A percentile compares a stretch with the other conserved stretches of the same genome.
Evolutionary conservation across 2,113 vertebrate species (phyloP).

Genomic region (Phrynosoma platyrhinos): DNA sequence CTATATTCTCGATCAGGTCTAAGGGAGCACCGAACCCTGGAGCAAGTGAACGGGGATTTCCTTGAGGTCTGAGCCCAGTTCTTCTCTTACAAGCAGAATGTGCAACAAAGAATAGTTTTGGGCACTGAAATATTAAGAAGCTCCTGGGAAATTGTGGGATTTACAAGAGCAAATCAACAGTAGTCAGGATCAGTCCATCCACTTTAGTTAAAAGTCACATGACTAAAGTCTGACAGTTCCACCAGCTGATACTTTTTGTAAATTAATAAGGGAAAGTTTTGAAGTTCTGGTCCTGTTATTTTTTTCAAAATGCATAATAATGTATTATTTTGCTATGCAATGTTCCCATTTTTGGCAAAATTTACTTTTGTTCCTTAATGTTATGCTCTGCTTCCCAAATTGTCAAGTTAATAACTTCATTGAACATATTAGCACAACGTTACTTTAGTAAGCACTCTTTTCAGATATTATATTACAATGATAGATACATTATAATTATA

Average conservation of each 20-base stretch:
- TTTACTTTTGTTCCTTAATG: slow-evolving; percentile 1
- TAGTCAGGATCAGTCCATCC: too few species aligned
- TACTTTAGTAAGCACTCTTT: neutral
- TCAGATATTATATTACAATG: neutral
- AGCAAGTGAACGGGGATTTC: neutral
- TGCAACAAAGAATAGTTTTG: neutral
- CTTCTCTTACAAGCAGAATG: too few species aligned
- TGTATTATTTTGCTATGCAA: neutral
- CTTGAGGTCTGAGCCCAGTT: neutral
- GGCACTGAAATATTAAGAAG: neutral
- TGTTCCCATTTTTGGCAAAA: neutral
- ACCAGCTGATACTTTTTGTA: neutral
- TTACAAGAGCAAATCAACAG: neutral
- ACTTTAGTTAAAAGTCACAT: neutral
- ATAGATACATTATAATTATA: slow-evolving; percentile 3
- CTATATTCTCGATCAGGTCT: neutral
- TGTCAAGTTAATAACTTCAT: slow-evolving; percentile 11
- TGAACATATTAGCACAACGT: neutral
- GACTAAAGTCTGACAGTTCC: neutral
- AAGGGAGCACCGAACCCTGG: neutral
- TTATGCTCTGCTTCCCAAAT: slow-evolving; percentile 7
- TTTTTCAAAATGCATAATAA: neutral
- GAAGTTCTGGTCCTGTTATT: neutral
- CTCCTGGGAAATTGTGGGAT: neutral
- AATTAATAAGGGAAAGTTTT: neutral